A percentile compares a stretch with the other conserved stretches of the same genome.
These are phyloP conservation scores for Saccopteryx leptura DNA, from an alignment of 2,113 vertebrate genomes.

Conservation along the genomic window DNA sequence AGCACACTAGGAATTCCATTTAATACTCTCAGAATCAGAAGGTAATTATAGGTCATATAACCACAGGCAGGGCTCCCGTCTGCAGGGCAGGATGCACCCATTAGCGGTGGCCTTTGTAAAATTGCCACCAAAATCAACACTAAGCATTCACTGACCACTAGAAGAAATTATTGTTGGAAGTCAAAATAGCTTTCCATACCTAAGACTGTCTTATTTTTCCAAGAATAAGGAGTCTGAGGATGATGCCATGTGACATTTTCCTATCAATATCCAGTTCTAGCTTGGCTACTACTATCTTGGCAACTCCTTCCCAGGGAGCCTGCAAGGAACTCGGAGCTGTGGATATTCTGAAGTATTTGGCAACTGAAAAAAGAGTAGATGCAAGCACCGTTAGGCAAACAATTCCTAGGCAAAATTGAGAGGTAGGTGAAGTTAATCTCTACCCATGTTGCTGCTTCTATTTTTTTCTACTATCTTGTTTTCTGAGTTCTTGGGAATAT, in stretches of 20 bases:
- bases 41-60: constrained; percentile 25
- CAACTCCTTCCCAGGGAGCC: constrained; percentile 45
- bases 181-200: constrained; percentile 70
- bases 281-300: constrained; percentile 71
- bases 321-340: background rate
- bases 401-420: background rate
- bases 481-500: background rate
- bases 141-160: constrained; percentile 74
- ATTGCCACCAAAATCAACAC: constrained; percentile 59
- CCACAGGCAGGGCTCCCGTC: background rate
- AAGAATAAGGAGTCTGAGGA: constrained; percentile 66
- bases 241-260: constrained; percentile 66
- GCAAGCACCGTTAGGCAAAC: background rate
- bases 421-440: background rate
- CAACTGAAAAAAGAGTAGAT: background rate
- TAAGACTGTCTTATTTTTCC: constrained; percentile 66
- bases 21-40: constrained; percentile 26
- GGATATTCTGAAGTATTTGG: constrained; percentile 55
- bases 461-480: background rate
- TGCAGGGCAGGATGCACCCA: constrained; percentile 30
- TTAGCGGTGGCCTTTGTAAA: constrained; percentile 62
- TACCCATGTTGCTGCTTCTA: background rate
- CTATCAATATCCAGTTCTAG: constrained; percentile 64
- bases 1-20: background rate
- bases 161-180: constrained; percentile 76